Evolutionary conservation across 2,113 vertebrate genomes (phyloP), one percentile per base, ranked within the genome.

Genomic region (Globicephala melas): DNA sequence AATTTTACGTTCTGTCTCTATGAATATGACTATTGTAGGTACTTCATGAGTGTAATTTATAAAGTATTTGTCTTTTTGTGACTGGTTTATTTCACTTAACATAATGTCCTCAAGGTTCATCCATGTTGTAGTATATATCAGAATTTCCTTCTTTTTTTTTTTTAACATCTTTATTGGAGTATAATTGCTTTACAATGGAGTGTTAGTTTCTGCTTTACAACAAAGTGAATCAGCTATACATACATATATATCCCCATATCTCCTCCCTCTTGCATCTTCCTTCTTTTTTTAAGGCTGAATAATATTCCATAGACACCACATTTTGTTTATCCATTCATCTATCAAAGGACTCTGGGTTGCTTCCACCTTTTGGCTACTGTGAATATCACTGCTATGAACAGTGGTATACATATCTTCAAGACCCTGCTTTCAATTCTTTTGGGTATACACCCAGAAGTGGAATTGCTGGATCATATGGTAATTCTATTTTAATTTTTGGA

Each of bases 401-500:
- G 26, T 18, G 28, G 50, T 82, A 2, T 81, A 62, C 3, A 77
- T 89, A 31, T 85, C 86, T 85, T 80, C 33, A 60, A 88, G 36
- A 94, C 4, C 18, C 36, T 91, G 74, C 36, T 91, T 94, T 94
- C 33, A 73, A 26, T 81, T 86, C 65, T 58, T 94, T 79, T 58
- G 65, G 50, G 21, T 60, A 91, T 58, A 96, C 14, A 67, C 20
- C 13, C 65, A 94, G 33, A 81, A 91, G 58, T 60, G 17, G 58
- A 96, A 86, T 23, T 90, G 31, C 63, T 73, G 36, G 36, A 58
- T 80, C 60, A 96, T 53, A 88, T 76, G 17, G 60, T 62, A 96
- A 76, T 82, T 62, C 38, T 88, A 60, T 68, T 92, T 50, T 58
- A 58, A 62, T 44, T 95, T 96, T 63, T 70, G 92, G 23, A 92